phyloP scores from a whole-genome alignment of 2,888 invertebrate species.

The Lithosia quadra region DNA sequence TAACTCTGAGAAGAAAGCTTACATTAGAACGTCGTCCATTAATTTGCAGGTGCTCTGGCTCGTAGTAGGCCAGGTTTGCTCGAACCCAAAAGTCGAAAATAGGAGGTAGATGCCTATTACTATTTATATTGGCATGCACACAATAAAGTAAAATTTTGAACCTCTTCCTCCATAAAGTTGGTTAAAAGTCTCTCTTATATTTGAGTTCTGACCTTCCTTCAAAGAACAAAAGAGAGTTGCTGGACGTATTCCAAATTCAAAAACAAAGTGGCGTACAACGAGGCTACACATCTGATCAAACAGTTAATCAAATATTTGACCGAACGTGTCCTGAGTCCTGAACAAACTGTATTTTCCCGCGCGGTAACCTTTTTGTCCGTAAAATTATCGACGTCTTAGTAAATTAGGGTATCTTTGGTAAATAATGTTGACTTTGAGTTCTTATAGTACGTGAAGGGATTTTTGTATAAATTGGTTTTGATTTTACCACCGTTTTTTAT shows the following conservation, averaged over 20 bases:
- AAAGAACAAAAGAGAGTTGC: neutral
- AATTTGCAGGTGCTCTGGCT: too few species aligned
- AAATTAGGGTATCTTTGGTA: constrained; percentile 42
- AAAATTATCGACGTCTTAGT: constrained; percentile 38
- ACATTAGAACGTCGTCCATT: too few species aligned
- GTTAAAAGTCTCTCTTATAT: neutral
- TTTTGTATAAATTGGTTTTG: neutral
- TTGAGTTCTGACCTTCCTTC: neutral
- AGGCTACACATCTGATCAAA: constrained; percentile 16
- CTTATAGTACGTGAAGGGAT: neutral
- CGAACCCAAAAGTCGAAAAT: too few species aligned
- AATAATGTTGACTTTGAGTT: constrained; percentile 23
- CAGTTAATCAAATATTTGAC: constrained; percentile 33
- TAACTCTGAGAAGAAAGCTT: too few species aligned
- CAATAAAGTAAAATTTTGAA: too few species aligned
- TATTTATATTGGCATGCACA: too few species aligned
- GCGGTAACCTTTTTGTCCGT: constrained; percentile 32
- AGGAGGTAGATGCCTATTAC: too few species aligned
- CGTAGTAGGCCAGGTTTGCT: too few species aligned
- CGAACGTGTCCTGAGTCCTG: constrained; percentile 32
- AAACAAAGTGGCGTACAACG: constrained; percentile 36
- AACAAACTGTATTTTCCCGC: constrained; percentile 44
- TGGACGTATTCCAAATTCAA: neutral
- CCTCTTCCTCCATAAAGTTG: neutral
- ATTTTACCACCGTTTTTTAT: neutral